Evolutionary conservation across 1,140 invertebrate species (phyloP), one percentile per base, ranked within the genome.

Genomic region (Zaprionus inermis): DNA sequence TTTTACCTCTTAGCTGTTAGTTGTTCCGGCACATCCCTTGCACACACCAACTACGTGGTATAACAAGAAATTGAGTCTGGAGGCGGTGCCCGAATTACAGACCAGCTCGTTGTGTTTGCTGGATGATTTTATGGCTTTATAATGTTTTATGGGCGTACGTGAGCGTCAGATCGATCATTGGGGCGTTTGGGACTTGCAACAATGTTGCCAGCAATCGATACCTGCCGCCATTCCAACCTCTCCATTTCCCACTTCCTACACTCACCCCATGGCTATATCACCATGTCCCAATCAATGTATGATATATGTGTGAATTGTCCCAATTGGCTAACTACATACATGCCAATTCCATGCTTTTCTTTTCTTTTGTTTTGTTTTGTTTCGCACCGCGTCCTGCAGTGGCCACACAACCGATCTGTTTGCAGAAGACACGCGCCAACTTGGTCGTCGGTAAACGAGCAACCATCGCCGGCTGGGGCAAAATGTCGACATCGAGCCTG

Each of bases 401-500:
- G 55, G 93, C 93, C 57, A 92, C 93, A 12, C 93, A 94, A 71
- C 93, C 94, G 22, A 93, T 94, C 65, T 94, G 94, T 74, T 69
- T 94, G 72, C 93, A 92, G 55, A 91, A 90, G 79, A 81, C 90
- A 90, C 79, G 91, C 56, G 81, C 92, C 91, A 93, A 92, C 81
- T 63, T 93, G 91, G 92, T 93, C 71, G 69, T 92, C 84, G 93
- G 92, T 52, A 93, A 93, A 67, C 81, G 93, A 66, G 93, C 91
- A 1, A 84, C 92, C 30, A 92, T 92, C n/a, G 85, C 91, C 58
- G 84, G 91, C 4, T 92, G 90, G 91, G 92, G 91, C 34, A 91
- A 92, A 73, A 91, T 91, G 70, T 92, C 90, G 38, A 90, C 91
- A 1, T 85, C 82, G 30, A 92, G 81, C 51, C 57, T 78, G 28